These are phyloP conservation scores for Otolemur garnettii DNA, from an alignment of 2,113 vertebrate genomes.

Conservation along the genomic window DNA sequence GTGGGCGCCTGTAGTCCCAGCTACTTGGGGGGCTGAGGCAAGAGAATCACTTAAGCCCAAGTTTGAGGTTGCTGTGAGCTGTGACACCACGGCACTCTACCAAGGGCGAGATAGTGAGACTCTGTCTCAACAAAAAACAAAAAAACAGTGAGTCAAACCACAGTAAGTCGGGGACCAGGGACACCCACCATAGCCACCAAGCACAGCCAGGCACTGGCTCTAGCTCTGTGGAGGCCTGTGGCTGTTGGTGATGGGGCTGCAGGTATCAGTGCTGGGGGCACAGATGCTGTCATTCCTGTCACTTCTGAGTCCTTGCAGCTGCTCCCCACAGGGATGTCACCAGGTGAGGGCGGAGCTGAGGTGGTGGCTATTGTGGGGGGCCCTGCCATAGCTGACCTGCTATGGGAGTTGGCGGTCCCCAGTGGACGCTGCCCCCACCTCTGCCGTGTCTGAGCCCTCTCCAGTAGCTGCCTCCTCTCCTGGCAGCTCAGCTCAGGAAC, in stretches of 20 bases:
- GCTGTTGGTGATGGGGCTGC: slow-evolving; percentile 83
- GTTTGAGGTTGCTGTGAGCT: too few relatives aligned
- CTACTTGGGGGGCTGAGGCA: too few relatives aligned
- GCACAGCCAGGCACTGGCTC: slow-evolving; percentile 30
- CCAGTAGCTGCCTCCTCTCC: slow-evolving; percentile 70
- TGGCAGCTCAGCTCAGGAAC: background rate
- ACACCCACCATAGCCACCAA: background rate
- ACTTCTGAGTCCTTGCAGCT: slow-evolving; percentile 71
- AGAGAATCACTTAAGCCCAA: too few relatives aligned
- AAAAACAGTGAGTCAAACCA: background rate
- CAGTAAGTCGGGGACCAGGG: background rate
- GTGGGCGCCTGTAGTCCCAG: too few relatives aligned
- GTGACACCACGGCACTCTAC: too few relatives aligned
- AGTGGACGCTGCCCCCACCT: slow-evolving; percentile 78
- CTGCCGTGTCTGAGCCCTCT: background rate
- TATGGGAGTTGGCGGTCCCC: slow-evolving; percentile 86
- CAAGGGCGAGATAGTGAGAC: too few relatives aligned
- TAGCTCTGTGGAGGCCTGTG: slow-evolving; percentile 80
- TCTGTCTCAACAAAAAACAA: too few relatives aligned
- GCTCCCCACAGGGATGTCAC: background rate
- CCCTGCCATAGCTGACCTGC: slow-evolving; percentile 87
- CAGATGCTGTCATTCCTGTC: background rate
- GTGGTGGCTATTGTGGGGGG: slow-evolving; percentile 85
- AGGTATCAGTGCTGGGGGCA: slow-evolving; percentile 79
- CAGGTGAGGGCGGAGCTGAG: background rate